phyloP scores from a whole-genome alignment of 1,140 invertebrate genomes.

The Drosophila insularis region DNA sequence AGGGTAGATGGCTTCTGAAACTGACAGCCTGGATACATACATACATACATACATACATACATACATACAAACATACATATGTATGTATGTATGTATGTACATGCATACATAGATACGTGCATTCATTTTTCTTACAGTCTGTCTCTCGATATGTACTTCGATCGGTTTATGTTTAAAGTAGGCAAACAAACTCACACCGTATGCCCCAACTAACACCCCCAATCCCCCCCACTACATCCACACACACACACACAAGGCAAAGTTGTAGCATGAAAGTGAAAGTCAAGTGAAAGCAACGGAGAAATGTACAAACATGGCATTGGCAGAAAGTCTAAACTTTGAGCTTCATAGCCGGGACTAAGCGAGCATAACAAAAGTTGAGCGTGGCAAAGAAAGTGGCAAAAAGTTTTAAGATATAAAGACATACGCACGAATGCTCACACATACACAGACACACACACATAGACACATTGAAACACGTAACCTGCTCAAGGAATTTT shows the following conservation, averaged over 20 bases:
- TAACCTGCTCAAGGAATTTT: slow-evolving; percentile 54
- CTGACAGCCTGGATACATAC: slow-evolving; percentile 28
- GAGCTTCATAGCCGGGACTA: slow-evolving; percentile 34
- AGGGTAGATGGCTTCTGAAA: slow-evolving; percentile 16
- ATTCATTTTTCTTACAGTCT: slow-evolving; percentile 41
- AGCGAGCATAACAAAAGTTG: slow-evolving; percentile 78
- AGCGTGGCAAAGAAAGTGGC: slow-evolving; percentile 70
- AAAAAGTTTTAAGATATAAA: slow-evolving; percentile 76
- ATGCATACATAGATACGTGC: slow-evolving; percentile 20
- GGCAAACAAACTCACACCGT: slow-evolving; percentile 50
- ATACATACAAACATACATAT: neutral
- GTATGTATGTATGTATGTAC: neutral
- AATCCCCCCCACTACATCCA: slow-evolving; percentile 7
- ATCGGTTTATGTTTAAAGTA: slow-evolving; percentile 73
- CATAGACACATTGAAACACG: slow-evolving; percentile 35
- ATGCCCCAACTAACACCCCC: neutral
- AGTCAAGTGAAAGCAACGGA: slow-evolving; percentile 45
- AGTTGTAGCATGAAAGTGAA: slow-evolving; percentile 46
- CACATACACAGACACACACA: neutral
- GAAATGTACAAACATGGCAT: slow-evolving; percentile 55
- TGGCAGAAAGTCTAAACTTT: slow-evolving; percentile 11
- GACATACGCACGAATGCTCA: slow-evolving; percentile 71
- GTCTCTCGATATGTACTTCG: slow-evolving; percentile 26
- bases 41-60: neutral
- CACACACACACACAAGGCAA: slow-evolving; percentile 18